These are phyloP conservation scores for Alauda arvensis DNA, from an alignment of 2,797 vertebrate genomes.

Conservation along the genomic window DNA sequence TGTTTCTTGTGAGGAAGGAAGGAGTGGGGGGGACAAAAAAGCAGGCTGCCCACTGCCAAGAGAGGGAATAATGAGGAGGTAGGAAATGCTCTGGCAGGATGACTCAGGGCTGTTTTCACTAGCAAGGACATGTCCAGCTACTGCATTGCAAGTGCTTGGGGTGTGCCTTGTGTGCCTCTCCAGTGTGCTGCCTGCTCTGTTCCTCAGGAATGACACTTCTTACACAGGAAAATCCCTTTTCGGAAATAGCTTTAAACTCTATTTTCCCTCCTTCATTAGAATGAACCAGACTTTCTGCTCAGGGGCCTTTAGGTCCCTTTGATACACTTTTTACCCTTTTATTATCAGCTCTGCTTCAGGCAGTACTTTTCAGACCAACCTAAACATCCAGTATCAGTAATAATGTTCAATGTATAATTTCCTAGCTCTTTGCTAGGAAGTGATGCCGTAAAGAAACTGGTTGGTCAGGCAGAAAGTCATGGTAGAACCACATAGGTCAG, in stretches of 20 bases:
- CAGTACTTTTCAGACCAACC: neutral
- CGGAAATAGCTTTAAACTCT: neutral
- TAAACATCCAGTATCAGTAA: neutral
- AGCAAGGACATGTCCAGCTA: neutral
- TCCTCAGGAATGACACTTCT: neutral
- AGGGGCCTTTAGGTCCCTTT: neutral
- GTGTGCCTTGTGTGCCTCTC: neutral
- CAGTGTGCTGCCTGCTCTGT: neutral
- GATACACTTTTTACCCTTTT: neutral
- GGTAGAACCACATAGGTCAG: neutral
- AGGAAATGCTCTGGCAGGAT: neutral
- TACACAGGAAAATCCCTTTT: neutral
- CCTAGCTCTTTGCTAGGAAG: neutral
- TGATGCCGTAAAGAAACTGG: neutral
- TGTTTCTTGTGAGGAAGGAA: neutral
- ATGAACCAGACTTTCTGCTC: neutral
- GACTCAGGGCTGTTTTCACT: conserved; percentile 9
- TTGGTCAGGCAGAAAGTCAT: neutral
- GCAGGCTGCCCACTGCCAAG: neutral
- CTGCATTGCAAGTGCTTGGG: neutral
- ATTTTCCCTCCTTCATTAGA: neutral
- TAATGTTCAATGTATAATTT: neutral
- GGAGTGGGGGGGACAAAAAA: accelerated
- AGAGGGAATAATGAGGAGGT: neutral
- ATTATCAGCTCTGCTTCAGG: neutral